Conservation (phyloP, 2,113 vertebrate genomes). For the Psilopsiagon aurifrons region DNA sequence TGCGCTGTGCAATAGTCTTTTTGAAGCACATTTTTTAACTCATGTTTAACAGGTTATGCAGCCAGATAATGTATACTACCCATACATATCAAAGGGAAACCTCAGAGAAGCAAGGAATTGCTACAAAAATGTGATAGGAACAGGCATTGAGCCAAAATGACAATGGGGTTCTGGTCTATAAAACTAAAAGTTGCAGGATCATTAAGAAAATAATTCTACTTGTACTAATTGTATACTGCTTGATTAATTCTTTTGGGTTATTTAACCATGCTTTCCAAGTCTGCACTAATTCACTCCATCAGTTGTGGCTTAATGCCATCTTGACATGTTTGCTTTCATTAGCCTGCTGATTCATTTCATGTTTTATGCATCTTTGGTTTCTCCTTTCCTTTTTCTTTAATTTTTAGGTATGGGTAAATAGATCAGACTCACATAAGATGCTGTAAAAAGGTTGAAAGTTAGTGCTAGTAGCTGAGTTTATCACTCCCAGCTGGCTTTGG, state of each 20-base stretch:
- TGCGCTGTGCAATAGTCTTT: background rate
- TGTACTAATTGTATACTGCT: background rate
- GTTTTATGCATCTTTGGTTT: background rate
- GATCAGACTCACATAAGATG: background rate
- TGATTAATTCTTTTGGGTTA: slow-evolving; percentile 32
- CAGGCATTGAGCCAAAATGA: background rate
- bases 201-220: slow-evolving; percentile 11
- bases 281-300: background rate
- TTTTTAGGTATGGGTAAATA: background rate
- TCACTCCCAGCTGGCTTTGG: background rate
- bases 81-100: background rate
- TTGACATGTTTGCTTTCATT: background rate
- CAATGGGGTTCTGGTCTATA: background rate
- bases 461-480: background rate
- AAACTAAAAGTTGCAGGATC: background rate
- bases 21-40: background rate
- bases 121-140: background rate
- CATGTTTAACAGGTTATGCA: background rate
- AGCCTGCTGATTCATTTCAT: background rate
- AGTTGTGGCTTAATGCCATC: background rate
- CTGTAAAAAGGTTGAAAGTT: background rate
- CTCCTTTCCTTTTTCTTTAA: background rate
- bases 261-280: slow-evolving; percentile 26
- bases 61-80: background rate
- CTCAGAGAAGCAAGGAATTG: background rate